Evolutionary conservation across 2,888 invertebrate genomes (phyloP), one percentile per base, ranked within the genome.

Genomic region (Anaspis maculata): DNA sequence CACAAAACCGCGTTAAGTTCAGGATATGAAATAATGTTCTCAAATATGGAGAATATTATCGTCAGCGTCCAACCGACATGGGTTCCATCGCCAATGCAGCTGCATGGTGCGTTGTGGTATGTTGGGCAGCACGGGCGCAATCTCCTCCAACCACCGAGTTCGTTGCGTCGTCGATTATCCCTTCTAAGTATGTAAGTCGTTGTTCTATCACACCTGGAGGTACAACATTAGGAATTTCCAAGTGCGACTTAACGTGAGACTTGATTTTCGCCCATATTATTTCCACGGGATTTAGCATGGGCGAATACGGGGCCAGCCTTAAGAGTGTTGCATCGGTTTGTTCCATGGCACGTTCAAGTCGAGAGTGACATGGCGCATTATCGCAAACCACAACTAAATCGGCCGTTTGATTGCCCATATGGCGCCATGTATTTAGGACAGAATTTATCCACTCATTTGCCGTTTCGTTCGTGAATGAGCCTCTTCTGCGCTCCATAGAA

Each of bases 91-190:
- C 32, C 24, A 46, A 41, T 16, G 39, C 35, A 11, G 38, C 32
- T 26, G 34, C 30, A 36, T 46, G 41, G 32, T 15, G 22, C 13
- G 19, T 30, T 16, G 46, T 41, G 7, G 29, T 28, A 15, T 43
- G 45, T 27, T 46, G 37, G 9, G 32, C 42, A 27, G 42, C 44
- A 11, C 40, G 30, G 6, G 44, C 41, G 36, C 47, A 47, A 36
- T 47, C 47, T 12, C 42, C 42, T 24, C 40, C 44, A n/a, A 44
- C 34, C 24, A 42, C 34, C 5, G 35, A 37, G 22, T 42, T 27
- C 19, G 42, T 37, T 10, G 42, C 42, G 21, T 32, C 12, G n/a
- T 45, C 43, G 10, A 45, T 40, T 3, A 46, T 22, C 14, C 37
- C 15, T 26, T 45, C 44, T 6, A 45, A 29, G 23, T 45, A 36